Evolutionary conservation across 1,140 invertebrate genomes (phyloP), one percentile per base, ranked within the genome.

Genomic region (Neelides sp.): DNA sequence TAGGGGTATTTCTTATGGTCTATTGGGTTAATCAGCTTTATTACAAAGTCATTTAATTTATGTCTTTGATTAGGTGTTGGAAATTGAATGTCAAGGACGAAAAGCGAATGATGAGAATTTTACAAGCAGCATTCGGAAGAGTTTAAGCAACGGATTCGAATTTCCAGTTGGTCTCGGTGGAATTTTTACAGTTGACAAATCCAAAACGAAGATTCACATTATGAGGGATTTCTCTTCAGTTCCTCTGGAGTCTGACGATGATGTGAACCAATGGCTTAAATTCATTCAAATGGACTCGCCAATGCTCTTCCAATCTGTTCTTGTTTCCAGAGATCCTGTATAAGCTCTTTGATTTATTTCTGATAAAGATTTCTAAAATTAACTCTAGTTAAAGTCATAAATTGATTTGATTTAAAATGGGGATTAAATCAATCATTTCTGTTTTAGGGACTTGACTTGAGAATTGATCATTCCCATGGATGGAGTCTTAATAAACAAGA

Each of bases 391-490:
- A n/a, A n/a, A n/a, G n/a, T n/a, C n/a, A n/a, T n/a, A n/a, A n/a
- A n/a, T n/a, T n/a, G n/a, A n/a, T n/a, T n/a, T n/a, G n/a, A n/a
- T n/a, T n/a, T n/a, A n/a, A n/a, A n/a, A n/a, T n/a, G n/a, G n/a
- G n/a, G n/a, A 24, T 44, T 40, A 52, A n/a, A n/a, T n/a, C n/a
- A n/a, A n/a, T n/a, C n/a, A n/a, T n/a, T 40, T 61, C 51, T 48
- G 59, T 68, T 68, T 34, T 59, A 86, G 83, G 83, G 79, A 43
- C 67, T 92, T 55, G 87, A 95, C 71, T 72, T 96, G 22, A 73
- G 91, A 59, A 74, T 92, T 26, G 89, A 95, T 67, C 91, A 97
- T 71, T 95, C 94, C 65, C 92, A 97, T 66, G 86, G 87, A 51
- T 93, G 85, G 66, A 85, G 85, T 64, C 32, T 55, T 17, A 45